phyloP scores from a whole-genome alignment of 2,797 vertebrate species.

The Hybognathus amarus region DNA sequence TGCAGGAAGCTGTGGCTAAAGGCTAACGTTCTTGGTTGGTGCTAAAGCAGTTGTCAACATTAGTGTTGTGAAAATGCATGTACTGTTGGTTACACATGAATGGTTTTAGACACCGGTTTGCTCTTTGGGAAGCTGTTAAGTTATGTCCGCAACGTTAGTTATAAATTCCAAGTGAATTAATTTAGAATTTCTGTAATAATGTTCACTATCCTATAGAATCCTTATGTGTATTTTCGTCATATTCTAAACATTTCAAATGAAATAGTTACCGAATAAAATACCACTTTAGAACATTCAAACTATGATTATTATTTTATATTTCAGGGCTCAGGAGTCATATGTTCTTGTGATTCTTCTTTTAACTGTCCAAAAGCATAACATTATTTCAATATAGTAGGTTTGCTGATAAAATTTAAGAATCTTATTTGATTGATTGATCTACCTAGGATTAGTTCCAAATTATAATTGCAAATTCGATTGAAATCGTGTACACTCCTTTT shows the following conservation, averaged over 20 bases:
- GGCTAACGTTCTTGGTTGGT: slow-evolving; percentile 7
- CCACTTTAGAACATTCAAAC: not conserved
- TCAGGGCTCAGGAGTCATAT: not conserved
- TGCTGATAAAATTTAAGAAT: too few relatives aligned
- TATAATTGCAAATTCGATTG: not conserved
- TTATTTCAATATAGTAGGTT: not conserved
- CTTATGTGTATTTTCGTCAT: not conserved
- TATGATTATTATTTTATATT: not conserved
- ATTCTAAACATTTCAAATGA: not conserved
- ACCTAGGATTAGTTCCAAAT: not conserved
- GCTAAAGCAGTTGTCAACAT: slow-evolving; percentile 26
- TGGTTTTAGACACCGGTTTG: not conserved
- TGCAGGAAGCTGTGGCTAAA: slow-evolving; percentile 37
- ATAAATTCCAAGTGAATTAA: not conserved
- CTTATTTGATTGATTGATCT: not conserved
- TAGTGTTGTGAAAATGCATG: not conserved
- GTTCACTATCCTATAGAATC: not conserved
- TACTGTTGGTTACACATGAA: not conserved
- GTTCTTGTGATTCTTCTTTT: not conserved
- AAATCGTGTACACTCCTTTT: not conserved
- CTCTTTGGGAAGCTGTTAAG: not conserved
- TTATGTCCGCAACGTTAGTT: not conserved
- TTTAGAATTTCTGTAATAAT: not conserved
- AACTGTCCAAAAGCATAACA: not conserved
- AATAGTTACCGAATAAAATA: not conserved